Conservation (phyloP, 2,113 vertebrate species). For the Haemorhous mexicanus region DNA sequence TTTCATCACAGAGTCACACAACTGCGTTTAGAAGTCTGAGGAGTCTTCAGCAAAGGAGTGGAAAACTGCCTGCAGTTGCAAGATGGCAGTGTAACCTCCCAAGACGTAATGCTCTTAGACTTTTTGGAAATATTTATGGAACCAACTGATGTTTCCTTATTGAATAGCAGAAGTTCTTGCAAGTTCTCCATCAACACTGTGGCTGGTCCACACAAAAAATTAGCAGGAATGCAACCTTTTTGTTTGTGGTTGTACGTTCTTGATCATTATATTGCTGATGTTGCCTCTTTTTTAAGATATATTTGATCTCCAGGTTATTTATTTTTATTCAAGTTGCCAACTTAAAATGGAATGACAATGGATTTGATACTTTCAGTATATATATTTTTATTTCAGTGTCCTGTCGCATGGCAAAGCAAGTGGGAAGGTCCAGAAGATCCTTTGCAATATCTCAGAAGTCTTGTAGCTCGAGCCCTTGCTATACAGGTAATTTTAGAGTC, state of each 20-base stretch:
- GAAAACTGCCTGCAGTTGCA: neutral
- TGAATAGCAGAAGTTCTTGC: neutral
- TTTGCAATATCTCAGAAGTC: conserved; percentile 90
- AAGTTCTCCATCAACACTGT: neutral
- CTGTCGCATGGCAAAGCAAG: conserved; percentile 89
- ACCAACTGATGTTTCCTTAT: neutral
- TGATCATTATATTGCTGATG: neutral
- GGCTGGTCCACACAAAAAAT: neutral
- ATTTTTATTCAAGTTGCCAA: neutral
- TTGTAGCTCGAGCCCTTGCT: conserved; percentile 85
- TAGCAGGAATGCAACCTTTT: neutral
- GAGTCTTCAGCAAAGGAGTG: neutral
- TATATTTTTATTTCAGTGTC: conserved; percentile 81
- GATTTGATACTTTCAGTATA: neutral
- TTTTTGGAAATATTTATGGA: neutral
- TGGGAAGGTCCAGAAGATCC: conserved; percentile 98
- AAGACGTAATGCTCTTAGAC: neutral
- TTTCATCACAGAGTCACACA: neutral
- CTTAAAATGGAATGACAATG: neutral
- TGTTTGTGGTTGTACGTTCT: neutral
- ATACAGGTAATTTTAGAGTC: conserved; percentile 82
- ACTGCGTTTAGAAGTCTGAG: neutral
- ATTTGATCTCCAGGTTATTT: neutral
- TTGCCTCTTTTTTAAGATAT: neutral
- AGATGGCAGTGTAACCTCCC: neutral